Conservation (phyloP, 2,113 vertebrate species). For the Elephantulus edwardii region DNA sequence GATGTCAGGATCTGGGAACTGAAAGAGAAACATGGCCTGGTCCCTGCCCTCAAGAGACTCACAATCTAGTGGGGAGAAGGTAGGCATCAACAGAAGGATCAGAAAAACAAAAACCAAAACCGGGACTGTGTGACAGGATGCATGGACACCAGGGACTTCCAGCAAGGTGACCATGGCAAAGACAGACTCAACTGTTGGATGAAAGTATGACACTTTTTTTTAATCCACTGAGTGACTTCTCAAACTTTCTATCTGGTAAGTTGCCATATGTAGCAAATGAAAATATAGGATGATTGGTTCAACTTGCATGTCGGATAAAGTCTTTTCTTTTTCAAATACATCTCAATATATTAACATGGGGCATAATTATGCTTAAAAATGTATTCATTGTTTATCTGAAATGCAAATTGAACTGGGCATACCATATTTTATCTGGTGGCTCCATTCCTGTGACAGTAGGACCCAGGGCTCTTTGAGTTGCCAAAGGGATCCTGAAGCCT, state of each 20-base stretch:
- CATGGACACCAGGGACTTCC: neutral
- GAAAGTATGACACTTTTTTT: neutral
- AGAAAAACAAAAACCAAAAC: too few species aligned
- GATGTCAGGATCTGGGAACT: neutral
- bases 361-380: neutral
- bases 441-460: neutral
- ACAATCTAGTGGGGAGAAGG: neutral
- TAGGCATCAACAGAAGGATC: neutral
- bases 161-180: neutral
- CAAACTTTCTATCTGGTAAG: neutral
- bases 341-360: neutral
- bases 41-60: neutral
- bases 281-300: neutral
- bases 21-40: neutral
- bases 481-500: neutral
- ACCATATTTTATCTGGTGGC: neutral
- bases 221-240: neutral
- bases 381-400: neutral
- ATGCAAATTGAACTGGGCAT: neutral
- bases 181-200: neutral
- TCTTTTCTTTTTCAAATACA: too few species aligned
- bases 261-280: neutral
- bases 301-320: neutral
- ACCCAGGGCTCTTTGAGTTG: neutral
- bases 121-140: neutral